phyloP scores from a whole-genome alignment of 2,113 vertebrate genomes.

The Oreochromis tanganicae region DNA sequence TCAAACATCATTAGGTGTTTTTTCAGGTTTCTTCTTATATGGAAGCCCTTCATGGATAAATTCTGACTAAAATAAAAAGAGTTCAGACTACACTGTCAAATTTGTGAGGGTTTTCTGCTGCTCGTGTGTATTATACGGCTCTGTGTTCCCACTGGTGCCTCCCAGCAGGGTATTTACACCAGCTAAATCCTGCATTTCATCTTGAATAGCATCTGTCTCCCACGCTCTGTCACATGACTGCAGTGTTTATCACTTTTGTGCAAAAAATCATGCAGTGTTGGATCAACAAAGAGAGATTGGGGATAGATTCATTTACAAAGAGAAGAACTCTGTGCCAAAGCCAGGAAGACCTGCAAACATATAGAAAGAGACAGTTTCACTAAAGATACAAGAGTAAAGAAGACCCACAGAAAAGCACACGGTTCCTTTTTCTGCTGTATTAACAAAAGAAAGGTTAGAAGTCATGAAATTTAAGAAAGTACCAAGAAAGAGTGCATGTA shows the following conservation, averaged over 20 bases:
- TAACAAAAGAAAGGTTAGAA: not conserved
- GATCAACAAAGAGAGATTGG: slow-evolving; percentile 45
- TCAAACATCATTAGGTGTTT: not conserved
- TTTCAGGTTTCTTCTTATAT: not conserved
- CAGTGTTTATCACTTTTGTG: slow-evolving; percentile 44
- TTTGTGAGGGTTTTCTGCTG: not conserved
- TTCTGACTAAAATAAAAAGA: not conserved
- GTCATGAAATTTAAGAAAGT: not conserved
- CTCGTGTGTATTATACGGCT: not conserved
- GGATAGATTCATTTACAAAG: not conserved
- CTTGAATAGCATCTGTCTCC: slow-evolving; percentile 63
- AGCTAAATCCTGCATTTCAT: slow-evolving; percentile 58
- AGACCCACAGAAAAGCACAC: not conserved
- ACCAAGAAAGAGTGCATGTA: rapidly evolving
- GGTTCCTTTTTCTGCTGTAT: not conserved
- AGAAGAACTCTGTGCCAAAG: not conserved
- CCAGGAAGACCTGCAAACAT: not conserved
- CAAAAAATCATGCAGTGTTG: slow-evolving; percentile 29
- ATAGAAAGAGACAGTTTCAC: not conserved
- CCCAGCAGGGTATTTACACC: slow-evolving; percentile 23
- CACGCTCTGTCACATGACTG: slow-evolving; percentile 53
- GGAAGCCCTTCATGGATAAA: not conserved
- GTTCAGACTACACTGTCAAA: not conserved
- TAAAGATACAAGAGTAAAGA: not conserved
- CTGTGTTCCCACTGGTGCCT: not conserved